Evolutionary conservation across 2,113 vertebrate genomes (phyloP).

Genomic region (Trachemys scripta): DNA sequence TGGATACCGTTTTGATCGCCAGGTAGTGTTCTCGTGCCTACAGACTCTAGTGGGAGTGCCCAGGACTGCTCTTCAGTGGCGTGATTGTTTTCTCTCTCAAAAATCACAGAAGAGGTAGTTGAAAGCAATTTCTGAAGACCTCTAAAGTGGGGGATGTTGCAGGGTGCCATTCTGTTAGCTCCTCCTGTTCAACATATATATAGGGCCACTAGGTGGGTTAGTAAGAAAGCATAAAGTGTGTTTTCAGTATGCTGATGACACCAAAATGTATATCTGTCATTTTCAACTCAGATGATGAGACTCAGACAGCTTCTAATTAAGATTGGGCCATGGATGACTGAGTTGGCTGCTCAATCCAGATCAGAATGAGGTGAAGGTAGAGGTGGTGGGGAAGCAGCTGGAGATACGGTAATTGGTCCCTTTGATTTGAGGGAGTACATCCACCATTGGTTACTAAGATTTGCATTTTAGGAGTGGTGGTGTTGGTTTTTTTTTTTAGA

Average conservation of each 20-base stretch:
- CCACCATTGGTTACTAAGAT: neutral
- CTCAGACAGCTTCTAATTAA: neutral
- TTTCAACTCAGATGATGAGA: neutral
- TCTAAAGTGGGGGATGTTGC: accelerated
- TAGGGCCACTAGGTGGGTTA: neutral
- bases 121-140: neutral
- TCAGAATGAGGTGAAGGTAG: neutral
- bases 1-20: neutral
- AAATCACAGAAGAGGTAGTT: neutral
- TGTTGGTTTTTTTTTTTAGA: neutral
- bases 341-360: neutral
- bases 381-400: neutral
- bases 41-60: neutral
- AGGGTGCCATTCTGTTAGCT: neutral
- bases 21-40: neutral
- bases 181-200: neutral
- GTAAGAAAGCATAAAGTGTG: neutral
- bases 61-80: neutral
- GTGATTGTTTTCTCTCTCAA: neutral
- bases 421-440: neutral
- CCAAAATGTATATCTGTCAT: neutral
- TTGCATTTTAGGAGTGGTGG: neutral
- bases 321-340: neutral
- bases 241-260: neutral
- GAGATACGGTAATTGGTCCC: neutral